Evolutionary conservation across 2,113 vertebrate genomes (phyloP).

Genomic region (Dendropsophus ebraccatus): DNA sequence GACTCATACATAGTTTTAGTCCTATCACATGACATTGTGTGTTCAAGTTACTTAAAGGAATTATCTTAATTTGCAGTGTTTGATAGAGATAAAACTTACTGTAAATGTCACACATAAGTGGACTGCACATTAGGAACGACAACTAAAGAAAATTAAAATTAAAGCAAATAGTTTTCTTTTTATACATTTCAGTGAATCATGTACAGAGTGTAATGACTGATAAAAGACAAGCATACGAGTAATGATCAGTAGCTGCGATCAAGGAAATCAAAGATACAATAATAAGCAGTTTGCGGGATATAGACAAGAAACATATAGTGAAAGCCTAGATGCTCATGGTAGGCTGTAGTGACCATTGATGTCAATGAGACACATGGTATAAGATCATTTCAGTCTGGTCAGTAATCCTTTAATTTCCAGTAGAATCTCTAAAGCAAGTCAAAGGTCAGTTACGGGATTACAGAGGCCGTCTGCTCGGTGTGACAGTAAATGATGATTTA

Average conservation of each 20-base stretch:
- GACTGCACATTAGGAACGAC: no score
- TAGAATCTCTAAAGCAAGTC: background rate
- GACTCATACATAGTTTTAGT: no score
- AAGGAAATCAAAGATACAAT: background rate
- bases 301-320: constrained; percentile 17
- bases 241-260: background rate
- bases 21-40: no score
- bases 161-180: no score
- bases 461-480: background rate
- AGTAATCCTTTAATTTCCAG: constrained; percentile 36
- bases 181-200: background rate
- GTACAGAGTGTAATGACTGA: background rate
- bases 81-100: no score
- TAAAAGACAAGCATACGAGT: background rate
- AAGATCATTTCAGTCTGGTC: constrained; percentile 7
- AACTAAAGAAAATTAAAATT: no score
- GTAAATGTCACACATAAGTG: no score
- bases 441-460: background rate
- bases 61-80: no score
- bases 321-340: background rate
- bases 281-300: background rate
- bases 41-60: no score
- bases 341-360: constrained; percentile 26
- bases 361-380: constrained; percentile 28
- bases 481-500: constrained; percentile 24